A percentile compares a stretch with the other conserved stretches of the same genome.
phyloP scores from a whole-genome alignment of 2,113 vertebrate genomes.

The Dromaius novaehollandiae region DNA sequence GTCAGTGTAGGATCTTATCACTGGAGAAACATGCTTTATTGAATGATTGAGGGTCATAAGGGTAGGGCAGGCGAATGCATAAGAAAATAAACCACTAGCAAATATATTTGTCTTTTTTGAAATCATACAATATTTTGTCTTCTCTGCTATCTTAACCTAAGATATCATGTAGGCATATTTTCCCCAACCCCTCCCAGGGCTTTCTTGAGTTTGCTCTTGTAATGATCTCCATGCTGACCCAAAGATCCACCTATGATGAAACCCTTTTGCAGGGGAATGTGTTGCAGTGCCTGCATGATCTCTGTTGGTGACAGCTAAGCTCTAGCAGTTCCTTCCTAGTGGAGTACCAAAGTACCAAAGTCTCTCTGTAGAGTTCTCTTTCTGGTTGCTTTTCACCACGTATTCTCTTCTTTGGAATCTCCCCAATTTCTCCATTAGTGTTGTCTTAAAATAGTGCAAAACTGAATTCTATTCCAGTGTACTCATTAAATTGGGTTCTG shows the following conservation, averaged over 20 bases:
- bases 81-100: background rate
- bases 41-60: constrained; percentile 34
- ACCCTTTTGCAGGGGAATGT: background rate
- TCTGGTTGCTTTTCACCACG: background rate
- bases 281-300: background rate
- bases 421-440: background rate
- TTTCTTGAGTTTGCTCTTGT: background rate
- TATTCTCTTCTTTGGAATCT: background rate
- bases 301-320: background rate
- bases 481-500: background rate
- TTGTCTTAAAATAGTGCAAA: background rate
- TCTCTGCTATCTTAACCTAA: background rate
- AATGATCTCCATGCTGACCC: background rate
- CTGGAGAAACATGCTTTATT: constrained; percentile 53
- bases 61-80: background rate
- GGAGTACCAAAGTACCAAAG: background rate
- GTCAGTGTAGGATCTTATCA: constrained; percentile 51
- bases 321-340: background rate
- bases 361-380: background rate
- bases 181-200: background rate
- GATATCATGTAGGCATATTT: background rate
- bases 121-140: background rate
- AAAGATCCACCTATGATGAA: background rate
- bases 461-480: background rate
- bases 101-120: background rate